Percentiles rank a stretch among this genome's conserved stretches.
phyloP scores from a whole-genome alignment of 2,113 vertebrate genomes.

The Leucoraja erinaceus region DNA sequence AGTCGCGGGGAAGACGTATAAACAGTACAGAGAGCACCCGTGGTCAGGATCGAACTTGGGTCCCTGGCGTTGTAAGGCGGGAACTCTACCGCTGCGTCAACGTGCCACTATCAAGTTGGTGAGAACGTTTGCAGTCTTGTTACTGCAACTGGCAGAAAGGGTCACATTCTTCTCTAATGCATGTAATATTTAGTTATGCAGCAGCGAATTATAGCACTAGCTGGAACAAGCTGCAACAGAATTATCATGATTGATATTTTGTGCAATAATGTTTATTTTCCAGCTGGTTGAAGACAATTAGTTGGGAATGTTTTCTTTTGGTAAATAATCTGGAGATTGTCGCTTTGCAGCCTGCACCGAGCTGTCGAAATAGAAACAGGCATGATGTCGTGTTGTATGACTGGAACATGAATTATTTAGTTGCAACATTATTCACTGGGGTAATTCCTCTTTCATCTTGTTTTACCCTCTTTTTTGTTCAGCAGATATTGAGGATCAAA shows the following conservation, averaged over 20 bases:
- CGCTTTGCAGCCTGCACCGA: too few species aligned
- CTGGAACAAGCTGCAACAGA: background rate
- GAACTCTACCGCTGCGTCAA: too few species aligned
- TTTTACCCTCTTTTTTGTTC: slow-evolving; percentile 97
- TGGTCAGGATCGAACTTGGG: too few species aligned
- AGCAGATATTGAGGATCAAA: slow-evolving; percentile 94
- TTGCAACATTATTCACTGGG: background rate
- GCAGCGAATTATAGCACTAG: background rate
- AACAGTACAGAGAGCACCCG: too few species aligned
- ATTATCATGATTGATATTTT: background rate
- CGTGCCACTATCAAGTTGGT: background rate
- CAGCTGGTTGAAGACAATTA: background rate
- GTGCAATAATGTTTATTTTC: background rate
- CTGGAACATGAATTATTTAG: background rate
- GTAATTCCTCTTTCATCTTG: slow-evolving; percentile 72
- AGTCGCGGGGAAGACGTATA: too few species aligned
- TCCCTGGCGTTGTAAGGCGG: too few species aligned
- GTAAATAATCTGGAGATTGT: background rate
- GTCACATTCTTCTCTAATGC: background rate
- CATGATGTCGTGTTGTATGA: too few species aligned
- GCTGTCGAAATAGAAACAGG: background rate
- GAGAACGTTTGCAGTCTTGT: background rate
- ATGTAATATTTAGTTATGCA: background rate
- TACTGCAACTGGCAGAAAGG: background rate
- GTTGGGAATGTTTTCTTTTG: background rate